Percentiles rank a stretch among this genome's conserved stretches.
Conservation (phyloP, 2,888 invertebrate species). For the Seira sanloemensis region DNA sequence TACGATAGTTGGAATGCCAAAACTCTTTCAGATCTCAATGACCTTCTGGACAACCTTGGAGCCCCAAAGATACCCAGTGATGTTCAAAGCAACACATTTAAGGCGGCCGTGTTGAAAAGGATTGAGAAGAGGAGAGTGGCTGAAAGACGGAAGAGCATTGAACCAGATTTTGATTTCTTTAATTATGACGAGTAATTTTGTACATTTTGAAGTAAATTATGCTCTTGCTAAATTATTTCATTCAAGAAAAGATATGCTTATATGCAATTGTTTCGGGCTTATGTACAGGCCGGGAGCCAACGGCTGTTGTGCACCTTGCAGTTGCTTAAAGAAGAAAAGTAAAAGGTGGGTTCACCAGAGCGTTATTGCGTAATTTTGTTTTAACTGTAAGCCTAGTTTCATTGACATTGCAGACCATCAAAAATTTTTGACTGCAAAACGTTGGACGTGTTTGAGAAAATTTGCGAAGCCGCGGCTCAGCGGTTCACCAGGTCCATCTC, state of each 20-base stretch:
- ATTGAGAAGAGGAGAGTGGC: slow-evolving; percentile 33
- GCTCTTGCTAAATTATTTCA: too few species aligned
- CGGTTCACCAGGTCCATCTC: slow-evolving; percentile 28
- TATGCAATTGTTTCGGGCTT: too few species aligned
- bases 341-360: background rate
- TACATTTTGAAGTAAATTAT: too few species aligned
- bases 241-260: too few species aligned
- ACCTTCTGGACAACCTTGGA: slow-evolving; percentile 30
- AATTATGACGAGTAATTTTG: slow-evolving; percentile 6
- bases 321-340: slow-evolving; percentile 2
- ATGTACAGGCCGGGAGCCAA: too few species aligned
- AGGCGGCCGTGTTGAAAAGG: slow-evolving; percentile 16
- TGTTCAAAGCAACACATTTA: slow-evolving; percentile 17
- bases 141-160: background rate
- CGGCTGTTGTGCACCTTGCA: too few species aligned
- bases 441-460: slow-evolving; percentile 28
- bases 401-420: slow-evolving; percentile 3
- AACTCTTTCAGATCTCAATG: slow-evolving; percentile 29
- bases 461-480: slow-evolving; percentile 1
- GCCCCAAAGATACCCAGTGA: slow-evolving; percentile 25
- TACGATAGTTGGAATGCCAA: slow-evolving; percentile 52
- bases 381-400: background rate
- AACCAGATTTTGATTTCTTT: background rate
- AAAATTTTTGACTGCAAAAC: slow-evolving; percentile 45
- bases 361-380: background rate